Conservation (phyloP, 2,113 vertebrate genomes). For the Ageneiosus marmoratus region DNA sequence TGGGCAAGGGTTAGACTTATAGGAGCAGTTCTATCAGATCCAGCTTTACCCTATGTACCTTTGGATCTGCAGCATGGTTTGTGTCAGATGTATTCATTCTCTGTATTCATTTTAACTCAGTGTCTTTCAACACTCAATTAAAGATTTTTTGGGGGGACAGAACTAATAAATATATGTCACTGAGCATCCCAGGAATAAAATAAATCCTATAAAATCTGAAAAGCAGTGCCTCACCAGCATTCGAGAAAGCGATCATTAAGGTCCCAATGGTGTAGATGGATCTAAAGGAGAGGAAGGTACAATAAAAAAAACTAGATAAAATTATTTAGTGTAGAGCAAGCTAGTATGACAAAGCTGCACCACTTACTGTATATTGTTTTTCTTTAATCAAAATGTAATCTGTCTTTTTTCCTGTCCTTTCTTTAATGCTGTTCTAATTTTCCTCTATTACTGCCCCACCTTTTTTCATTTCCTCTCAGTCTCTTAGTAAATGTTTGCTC, state of each 20-base stretch:
- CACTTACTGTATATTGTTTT: not conserved
- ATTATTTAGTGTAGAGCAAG: not conserved
- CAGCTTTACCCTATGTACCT: not conserved
- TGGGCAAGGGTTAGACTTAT: not conserved
- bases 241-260: slow-evolving; percentile 73
- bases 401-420: slow-evolving; percentile 14
- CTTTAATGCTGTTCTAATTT: not conserved
- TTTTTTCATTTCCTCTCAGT: slow-evolving; percentile 34
- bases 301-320: not conserved
- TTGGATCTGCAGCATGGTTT: not conserved
- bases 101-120: no score
- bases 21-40: not conserved
- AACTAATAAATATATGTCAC: not conserved
- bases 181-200: not conserved
- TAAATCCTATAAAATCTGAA: not conserved
- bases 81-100: not conserved
- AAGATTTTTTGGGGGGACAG: no score
- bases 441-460: slow-evolving; percentile 47
- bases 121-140: not conserved
- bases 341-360: not conserved
- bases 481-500: slow-evolving; percentile 26
- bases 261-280: slow-evolving; percentile 69
- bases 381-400: slow-evolving; percentile 7
- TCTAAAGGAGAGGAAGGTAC: slow-evolving; percentile 59
- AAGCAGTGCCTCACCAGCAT: slow-evolving; percentile 65